A percentile compares a stretch with the other conserved stretches of the same genome.
Conservation (phyloP, 2,113 vertebrate species). For the Sterrhoptilus dennistouni region DNA sequence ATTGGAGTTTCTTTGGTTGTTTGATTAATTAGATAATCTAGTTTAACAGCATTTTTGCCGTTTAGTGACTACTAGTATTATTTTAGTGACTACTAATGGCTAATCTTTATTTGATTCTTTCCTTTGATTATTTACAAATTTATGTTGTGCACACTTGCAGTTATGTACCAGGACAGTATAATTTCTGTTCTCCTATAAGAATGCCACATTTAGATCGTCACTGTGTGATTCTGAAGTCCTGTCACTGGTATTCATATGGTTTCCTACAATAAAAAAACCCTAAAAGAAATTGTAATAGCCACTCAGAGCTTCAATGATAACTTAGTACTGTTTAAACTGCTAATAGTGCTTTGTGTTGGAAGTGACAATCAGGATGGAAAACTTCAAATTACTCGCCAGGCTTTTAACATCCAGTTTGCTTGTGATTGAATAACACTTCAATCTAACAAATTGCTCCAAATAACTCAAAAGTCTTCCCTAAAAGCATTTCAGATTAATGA, state of each 20-base stretch:
- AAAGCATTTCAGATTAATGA: not conserved
- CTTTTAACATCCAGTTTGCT: not conserved
- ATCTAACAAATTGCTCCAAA: not conserved
- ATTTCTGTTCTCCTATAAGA: not conserved
- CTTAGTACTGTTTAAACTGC: not conserved
- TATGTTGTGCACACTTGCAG: fast-evolving
- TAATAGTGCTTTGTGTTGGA: not conserved
- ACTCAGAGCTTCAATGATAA: not conserved
- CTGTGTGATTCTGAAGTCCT: not conserved
- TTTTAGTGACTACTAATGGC: not conserved
- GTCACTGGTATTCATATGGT: not conserved
- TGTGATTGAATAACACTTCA: not conserved
- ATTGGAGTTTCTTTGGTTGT: fast-evolving
- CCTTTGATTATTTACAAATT: not conserved
- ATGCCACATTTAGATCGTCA: not conserved
- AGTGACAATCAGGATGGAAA: not conserved
- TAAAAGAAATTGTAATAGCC: not conserved
- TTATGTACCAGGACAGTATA: not conserved
- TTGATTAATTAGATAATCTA: not conserved
- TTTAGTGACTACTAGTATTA: not conserved
- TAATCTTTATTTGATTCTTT: not conserved
- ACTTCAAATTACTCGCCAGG: not conserved
- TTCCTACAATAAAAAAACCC: not conserved
- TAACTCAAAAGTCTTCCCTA: not conserved
- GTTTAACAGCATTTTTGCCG: not conserved